Evolutionary conservation across 2,797 vertebrate genomes (phyloP), one percentile per base, ranked within the genome.

Genomic region (Brachymystax lenok): DNA sequence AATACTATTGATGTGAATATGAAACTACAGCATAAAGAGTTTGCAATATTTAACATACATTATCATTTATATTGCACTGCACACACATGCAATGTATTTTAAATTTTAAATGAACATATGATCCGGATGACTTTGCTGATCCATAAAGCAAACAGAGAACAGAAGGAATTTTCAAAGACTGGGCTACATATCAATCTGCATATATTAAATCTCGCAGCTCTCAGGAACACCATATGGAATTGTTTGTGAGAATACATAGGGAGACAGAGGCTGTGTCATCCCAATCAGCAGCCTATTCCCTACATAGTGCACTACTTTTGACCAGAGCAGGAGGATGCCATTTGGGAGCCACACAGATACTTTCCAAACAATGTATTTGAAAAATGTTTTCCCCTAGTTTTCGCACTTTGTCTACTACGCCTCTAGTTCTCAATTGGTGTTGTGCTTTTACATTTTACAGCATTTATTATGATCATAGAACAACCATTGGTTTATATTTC

Each of bases 191-290:
- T 86, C 75, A 86, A 86, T 90, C 33, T 77, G 84, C 83, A 90
- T 87, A 81, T 85, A 84, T 80, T 80, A 82, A 84, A 83, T 75
- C 78, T 87, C 84, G 84, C 75, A 66, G 66, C 80, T 10, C 79
- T 77, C 81, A 87, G 76, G 73, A 81, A 3, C 78, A 85, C 90
- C 91, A 92, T 92, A 90, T 92, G 91, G 91, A 90, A 80, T 84
- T 90, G 89, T 91, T 91, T 89, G 46, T 82, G 81, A 80, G 77
- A 83, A 80, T 13, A 13, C 27, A 40, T 8, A 40, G 35, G 35
- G 35, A 40, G 35, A 40, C 35, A 35, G 33, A 5, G 33, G 7
- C 7, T 40, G 35, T 40, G 6, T 8, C 35, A 40, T n/a, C 56
- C n/a, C 21, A 61, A 61, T 8, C 21, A 1, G n/a, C 19, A 59